Evolutionary conservation across 2,113 vertebrate species (phyloP).

Genomic region (Ammospiza caudacuta): DNA sequence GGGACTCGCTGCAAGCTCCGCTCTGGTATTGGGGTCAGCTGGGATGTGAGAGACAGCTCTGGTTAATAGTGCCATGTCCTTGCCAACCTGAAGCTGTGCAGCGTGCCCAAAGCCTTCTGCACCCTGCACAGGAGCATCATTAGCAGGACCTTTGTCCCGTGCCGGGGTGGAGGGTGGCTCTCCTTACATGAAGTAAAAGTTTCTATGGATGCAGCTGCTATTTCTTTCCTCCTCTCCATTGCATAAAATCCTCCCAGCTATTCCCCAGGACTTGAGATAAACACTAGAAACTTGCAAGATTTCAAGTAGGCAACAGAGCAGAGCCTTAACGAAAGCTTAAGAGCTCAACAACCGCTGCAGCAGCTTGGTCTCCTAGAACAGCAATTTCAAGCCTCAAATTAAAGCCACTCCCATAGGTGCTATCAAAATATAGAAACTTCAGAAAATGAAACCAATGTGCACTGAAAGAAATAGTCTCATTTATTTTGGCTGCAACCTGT

Average conservation of each 20-base stretch:
- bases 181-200: neutral
- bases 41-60: slow-evolving; percentile 41
- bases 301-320: neutral
- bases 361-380: neutral
- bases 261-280: neutral
- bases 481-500: neutral
- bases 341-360: neutral
- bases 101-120: neutral
- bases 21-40: slow-evolving; percentile 1
- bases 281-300: neutral
- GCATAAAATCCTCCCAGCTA: neutral
- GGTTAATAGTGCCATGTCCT: slow-evolving; percentile 37
- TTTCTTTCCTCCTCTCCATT: neutral
- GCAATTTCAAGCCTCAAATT: neutral
- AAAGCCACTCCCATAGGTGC: neutral
- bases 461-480: neutral
- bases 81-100: neutral
- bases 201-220: neutral
- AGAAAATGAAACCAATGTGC: neutral
- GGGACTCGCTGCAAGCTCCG: neutral
- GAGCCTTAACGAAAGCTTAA: neutral
- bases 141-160: neutral
- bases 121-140: neutral
- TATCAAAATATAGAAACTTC: neutral
- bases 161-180: neutral